Evolutionary conservation across 1,140 invertebrate species (phyloP).

Genomic region (Bombus haemorrhoidalis): DNA sequence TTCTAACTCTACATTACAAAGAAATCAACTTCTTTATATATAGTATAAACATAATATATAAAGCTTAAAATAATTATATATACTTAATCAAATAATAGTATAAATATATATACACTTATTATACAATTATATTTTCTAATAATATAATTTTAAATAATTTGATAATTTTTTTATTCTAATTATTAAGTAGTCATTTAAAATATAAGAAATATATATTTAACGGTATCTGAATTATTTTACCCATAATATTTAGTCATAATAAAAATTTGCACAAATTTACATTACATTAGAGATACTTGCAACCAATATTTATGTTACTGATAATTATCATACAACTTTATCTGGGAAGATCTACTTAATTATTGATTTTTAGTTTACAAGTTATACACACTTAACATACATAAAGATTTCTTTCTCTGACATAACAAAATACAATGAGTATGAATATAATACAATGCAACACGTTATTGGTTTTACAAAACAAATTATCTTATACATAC

Average conservation of each 20-base stretch:
- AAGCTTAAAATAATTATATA: not conserved
- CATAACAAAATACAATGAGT: too few relatives aligned
- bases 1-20: constrained; percentile 88
- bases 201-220: not conserved
- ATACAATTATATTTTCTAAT: not conserved
- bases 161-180: not conserved
- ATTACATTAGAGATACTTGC: too few relatives aligned
- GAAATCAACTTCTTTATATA: not conserved
- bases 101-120: not conserved
- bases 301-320: not conserved
- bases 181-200: not conserved
- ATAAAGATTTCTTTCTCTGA: not conserved
- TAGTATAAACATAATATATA: not conserved
- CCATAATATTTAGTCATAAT: not conserved
- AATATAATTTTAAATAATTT: not conserved
- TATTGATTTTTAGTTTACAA: not conserved
- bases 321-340: not conserved
- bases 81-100: not conserved
- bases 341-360: not conserved
- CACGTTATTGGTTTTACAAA: not conserved
- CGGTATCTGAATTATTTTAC: too few relatives aligned
- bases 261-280: not conserved
- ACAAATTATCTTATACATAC: not conserved
- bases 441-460: too few relatives aligned
- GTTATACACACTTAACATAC: not conserved